These are phyloP conservation scores for Plecturocebus donacophilus DNA, from an alignment of 2,113 vertebrate species.

Conservation along the genomic window DNA sequence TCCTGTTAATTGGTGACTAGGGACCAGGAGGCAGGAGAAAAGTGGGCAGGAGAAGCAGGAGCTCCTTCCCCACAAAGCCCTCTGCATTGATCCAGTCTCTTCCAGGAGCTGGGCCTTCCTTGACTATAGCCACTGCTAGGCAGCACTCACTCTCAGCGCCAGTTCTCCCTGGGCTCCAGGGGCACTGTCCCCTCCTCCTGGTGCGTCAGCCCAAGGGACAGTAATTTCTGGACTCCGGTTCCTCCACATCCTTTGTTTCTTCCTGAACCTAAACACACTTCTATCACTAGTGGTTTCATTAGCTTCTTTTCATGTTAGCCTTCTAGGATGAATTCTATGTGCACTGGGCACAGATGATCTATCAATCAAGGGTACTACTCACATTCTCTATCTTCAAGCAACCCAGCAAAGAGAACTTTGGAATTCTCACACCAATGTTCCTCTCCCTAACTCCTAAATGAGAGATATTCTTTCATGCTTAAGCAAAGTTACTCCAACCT, in stretches of 20 bases:
- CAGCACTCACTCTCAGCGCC: background rate
- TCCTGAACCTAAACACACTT: background rate
- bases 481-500: background rate
- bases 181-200: background rate
- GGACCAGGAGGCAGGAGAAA: background rate
- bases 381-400: background rate
- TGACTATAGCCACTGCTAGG: background rate
- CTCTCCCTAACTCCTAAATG: background rate
- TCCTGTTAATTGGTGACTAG: background rate
- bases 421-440: rapidly evolving
- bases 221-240: background rate
- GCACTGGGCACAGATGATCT: background rate
- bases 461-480: background rate
- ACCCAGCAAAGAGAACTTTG: background rate
- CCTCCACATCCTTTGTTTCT: background rate
- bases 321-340: background rate
- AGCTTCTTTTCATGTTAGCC: background rate
- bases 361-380: background rate
- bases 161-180: background rate
- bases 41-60: no score
- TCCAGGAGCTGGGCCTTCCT: background rate
- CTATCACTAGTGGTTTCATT: background rate
- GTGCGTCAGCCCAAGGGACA: background rate
- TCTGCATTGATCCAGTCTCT: background rate
- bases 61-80: background rate